Percentiles rank a stretch among this genome's conserved stretches.
phyloP scores from a whole-genome alignment of 1,140 invertebrate genomes.

The Apis dorsata region DNA sequence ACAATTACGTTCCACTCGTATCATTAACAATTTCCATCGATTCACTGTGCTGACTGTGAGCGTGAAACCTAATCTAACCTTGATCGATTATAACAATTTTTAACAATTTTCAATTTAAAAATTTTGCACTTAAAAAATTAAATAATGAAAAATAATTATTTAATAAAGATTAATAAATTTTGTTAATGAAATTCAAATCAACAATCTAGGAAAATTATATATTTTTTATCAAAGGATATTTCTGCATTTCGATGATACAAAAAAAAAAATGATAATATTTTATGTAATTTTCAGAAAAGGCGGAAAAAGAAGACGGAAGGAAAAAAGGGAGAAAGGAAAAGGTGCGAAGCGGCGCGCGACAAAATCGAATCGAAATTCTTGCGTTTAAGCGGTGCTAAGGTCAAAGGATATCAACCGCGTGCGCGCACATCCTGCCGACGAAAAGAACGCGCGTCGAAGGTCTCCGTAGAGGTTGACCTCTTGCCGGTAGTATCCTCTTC shows the following conservation, averaged over 20 bases:
- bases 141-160: too few relatives aligned
- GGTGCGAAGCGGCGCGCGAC: neutral
- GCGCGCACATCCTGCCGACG: slow-evolving; percentile 37
- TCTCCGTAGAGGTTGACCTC: slow-evolving; percentile 53
- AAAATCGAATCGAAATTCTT: slow-evolving; percentile 21
- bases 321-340: neutral
- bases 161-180: too few relatives aligned
- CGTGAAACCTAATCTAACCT: neutral
- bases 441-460: slow-evolving; percentile 40
- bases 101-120: neutral
- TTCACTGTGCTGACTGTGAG: too few relatives aligned
- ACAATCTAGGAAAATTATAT: too few relatives aligned
- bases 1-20: slow-evolving; percentile 1
- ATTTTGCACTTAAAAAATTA: neutral
- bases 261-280: too few relatives aligned
- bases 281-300: neutral
- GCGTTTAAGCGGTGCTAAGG: slow-evolving; percentile 17
- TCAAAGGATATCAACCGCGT: slow-evolving; percentile 54
- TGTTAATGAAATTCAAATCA: too few relatives aligned
- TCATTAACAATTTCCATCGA: neutral
- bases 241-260: too few relatives aligned
- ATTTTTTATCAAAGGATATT: too few relatives aligned
- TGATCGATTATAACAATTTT: neutral
- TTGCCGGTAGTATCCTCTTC: slow-evolving; percentile 55
- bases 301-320: neutral